A percentile compares a stretch with the other conserved stretches of the same genome.
These are phyloP conservation scores for Popillia japonica DNA, from an alignment of 1,140 invertebrate genomes.

Conservation along the genomic window DNA sequence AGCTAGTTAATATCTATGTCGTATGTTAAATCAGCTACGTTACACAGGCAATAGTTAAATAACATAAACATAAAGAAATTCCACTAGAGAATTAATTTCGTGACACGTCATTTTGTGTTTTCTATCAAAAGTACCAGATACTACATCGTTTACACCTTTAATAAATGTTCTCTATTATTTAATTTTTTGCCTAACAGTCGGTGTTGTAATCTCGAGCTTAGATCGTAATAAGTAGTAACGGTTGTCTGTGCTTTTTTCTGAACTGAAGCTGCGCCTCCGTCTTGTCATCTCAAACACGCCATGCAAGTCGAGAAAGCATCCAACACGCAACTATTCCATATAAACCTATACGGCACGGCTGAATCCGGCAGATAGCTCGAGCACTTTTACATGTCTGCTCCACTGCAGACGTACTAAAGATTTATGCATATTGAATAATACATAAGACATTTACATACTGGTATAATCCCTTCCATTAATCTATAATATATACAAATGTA, in stretches of 20 bases:
- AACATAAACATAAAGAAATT: too few species aligned
- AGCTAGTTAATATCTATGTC: too few species aligned
- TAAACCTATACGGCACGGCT: neutral
- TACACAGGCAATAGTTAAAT: too few species aligned
- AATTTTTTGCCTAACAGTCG: neutral
- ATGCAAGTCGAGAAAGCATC: neutral
- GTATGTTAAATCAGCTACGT: too few species aligned
- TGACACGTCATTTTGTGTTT: too few species aligned
- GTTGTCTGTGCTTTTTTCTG: slow-evolving; percentile 2
- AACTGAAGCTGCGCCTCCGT: neutral
- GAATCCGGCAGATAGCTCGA: neutral
- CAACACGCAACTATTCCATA: slow-evolving; percentile 1
- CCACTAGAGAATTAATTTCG: too few species aligned
- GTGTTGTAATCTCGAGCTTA: neutral
- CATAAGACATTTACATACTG: slow-evolving; percentile 30
- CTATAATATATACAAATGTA: slow-evolving; percentile 31
- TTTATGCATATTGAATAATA: slow-evolving; percentile 29
- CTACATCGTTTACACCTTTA: slow-evolving; percentile 2
- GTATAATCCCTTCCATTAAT: slow-evolving; percentile 26
- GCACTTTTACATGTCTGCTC: neutral
- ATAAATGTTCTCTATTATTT: slow-evolving; percentile 27
- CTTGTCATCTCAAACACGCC: neutral
- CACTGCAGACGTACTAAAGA: neutral
- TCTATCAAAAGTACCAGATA: neutral
- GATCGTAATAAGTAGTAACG: slow-evolving; percentile 13